Percentiles rank a stretch among this genome's conserved stretches.
Evolutionary conservation across 2,113 vertebrate species (phyloP).

Genomic region (Conger conger): DNA sequence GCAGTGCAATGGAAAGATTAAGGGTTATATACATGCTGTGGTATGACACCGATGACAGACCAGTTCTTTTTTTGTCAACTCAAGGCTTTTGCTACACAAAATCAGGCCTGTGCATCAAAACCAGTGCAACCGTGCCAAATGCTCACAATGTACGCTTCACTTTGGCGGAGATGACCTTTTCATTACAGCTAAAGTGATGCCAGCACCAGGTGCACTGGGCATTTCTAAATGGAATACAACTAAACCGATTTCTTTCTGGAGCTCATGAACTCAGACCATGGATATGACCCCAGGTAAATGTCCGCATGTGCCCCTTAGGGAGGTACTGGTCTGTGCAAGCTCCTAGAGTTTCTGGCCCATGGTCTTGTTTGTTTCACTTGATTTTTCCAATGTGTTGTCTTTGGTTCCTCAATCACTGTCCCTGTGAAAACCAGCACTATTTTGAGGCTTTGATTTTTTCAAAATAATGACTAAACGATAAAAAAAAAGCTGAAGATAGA

Average conservation of each 20-base stretch:
- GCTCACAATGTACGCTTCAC: not conserved
- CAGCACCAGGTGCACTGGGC: not conserved
- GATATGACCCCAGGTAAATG: not conserved
- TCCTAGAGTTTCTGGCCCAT: not conserved
- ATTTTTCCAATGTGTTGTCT: slow-evolving; percentile 1
- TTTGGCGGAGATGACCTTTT: not conserved
- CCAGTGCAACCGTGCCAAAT: not conserved
- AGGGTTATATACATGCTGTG: not conserved
- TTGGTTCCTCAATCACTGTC: slow-evolving; percentile 14
- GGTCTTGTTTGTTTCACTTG: not conserved
- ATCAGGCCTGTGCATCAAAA: not conserved
- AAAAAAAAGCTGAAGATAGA: not conserved
- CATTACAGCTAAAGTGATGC: not conserved
- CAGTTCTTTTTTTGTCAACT: not conserved
- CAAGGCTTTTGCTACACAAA: not conserved
- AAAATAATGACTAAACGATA: not conserved
- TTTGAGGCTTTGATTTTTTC: slow-evolving; percentile 5
- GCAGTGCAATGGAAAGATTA: not conserved
- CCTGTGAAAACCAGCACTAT: not conserved
- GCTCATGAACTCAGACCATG: not conserved
- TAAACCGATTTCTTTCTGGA: not conserved
- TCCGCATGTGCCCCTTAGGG: not conserved
- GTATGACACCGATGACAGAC: not conserved
- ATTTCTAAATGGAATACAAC: not conserved
- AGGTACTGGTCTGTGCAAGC: not conserved